Conservation (phyloP, 1,140 invertebrate genomes). For the Sitophilus oryzae region DNA sequence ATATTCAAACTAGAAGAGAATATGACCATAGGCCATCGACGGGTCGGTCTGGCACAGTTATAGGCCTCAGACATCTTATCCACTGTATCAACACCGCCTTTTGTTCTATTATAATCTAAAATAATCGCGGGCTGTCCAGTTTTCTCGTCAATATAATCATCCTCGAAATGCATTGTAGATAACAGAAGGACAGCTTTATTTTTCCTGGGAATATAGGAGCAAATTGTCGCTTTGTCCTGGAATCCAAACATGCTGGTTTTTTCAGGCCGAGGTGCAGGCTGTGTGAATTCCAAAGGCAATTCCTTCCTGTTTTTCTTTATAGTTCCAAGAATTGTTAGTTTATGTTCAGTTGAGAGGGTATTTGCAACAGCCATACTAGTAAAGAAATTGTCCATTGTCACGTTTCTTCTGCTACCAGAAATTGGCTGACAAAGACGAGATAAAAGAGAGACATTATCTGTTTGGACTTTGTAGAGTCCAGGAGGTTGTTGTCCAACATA, state of each 20-base stretch:
- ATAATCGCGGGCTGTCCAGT: constrained; percentile 11
- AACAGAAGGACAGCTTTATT: background rate
- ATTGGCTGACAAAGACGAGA: constrained; percentile 10
- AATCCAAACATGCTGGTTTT: constrained; percentile 12
- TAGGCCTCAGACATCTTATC: constrained; percentile 12
- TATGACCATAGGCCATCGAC: constrained; percentile 13
- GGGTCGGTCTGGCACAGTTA: constrained; percentile 10
- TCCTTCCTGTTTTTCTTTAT: constrained; percentile 23
- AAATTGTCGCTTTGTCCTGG: background rate
- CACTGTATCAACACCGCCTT: constrained; percentile 7
- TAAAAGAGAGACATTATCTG: too few species aligned
- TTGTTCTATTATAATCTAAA: constrained; percentile 12
- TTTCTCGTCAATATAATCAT: constrained; percentile 1
- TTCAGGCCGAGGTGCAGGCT: background rate
- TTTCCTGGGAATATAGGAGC: constrained; percentile 6
- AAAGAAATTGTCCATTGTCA: constrained; percentile 33
- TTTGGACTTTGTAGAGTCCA: too few species aligned
- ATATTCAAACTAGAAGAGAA: constrained; percentile 14
- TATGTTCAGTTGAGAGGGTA: constrained; percentile 16
- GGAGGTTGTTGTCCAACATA: background rate
- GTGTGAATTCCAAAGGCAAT: constrained; percentile 2
- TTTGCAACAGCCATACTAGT: constrained; percentile 16
- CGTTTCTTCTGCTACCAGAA: constrained; percentile 14
- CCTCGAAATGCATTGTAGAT: background rate
- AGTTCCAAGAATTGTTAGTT: background rate